phyloP scores from a whole-genome alignment of 2,113 vertebrate species.

The Eulemur macaco region DNA sequence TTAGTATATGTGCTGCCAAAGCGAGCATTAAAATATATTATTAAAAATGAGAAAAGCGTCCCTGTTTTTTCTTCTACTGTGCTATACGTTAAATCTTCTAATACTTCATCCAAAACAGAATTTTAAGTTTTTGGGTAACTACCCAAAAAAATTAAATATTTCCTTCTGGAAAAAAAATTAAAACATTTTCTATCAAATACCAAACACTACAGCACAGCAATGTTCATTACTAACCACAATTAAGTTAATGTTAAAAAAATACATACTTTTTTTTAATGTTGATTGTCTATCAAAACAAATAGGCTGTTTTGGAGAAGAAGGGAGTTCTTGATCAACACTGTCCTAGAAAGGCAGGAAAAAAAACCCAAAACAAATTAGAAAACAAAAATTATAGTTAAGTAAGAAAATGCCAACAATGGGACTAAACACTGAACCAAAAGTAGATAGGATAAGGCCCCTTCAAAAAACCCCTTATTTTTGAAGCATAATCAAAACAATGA shows the following conservation, averaged over 20 bases:
- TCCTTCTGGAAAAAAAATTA: background rate
- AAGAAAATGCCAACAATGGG: slow-evolving; percentile 9
- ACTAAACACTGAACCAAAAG: background rate
- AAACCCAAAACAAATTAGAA: slow-evolving; percentile 44
- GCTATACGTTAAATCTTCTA: background rate
- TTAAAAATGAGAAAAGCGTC: slow-evolving; percentile 22
- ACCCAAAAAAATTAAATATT: slow-evolving; percentile 39
- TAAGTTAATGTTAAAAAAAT: slow-evolving; percentile 64
- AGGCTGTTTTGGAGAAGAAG: slow-evolving; percentile 85
- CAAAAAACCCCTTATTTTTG: background rate
- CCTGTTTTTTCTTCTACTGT: background rate
- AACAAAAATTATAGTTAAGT: slow-evolving; percentile 27
- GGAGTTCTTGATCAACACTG: slow-evolving; percentile 76
- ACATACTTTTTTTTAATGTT: slow-evolving; percentile 90
- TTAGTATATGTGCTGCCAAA: too few relatives aligned
- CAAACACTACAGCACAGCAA: slow-evolving; percentile 10
- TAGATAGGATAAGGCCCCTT: background rate
- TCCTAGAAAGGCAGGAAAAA: slow-evolving; percentile 84
- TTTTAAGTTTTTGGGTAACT: background rate
- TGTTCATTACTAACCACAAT: slow-evolving; percentile 18
- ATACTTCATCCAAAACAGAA: slow-evolving; percentile 34
- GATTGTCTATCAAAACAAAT: slow-evolving; percentile 85
- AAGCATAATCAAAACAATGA: slow-evolving; percentile 26
- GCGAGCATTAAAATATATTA: background rate
- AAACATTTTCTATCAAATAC: slow-evolving; percentile 42